These are phyloP conservation scores for Micronisus gabar DNA, from an alignment of 2,113 vertebrate genomes.

Conservation along the genomic window DNA sequence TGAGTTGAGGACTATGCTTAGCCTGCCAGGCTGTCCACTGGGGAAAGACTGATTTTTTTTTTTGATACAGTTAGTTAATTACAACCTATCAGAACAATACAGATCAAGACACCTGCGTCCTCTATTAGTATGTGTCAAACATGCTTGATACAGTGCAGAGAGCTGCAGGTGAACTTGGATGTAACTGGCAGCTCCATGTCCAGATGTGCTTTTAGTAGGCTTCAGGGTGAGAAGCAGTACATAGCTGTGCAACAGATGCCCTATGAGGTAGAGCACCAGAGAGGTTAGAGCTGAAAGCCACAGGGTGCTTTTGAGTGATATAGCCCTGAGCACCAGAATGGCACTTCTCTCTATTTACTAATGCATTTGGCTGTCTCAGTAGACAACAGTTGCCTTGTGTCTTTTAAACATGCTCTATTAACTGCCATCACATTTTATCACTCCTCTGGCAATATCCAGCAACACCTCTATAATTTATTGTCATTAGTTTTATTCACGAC, in stretches of 20 bases:
- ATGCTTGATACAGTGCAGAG: neutral
- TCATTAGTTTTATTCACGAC: constrained; percentile 55
- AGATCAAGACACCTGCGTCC: neutral
- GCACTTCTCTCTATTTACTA: neutral
- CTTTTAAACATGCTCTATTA: constrained; percentile 44
- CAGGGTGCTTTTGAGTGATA: neutral
- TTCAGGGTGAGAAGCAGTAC: neutral
- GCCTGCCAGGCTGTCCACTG: neutral
- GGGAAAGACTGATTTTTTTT: neutral
- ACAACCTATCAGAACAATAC: neutral
- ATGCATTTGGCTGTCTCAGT: neutral
- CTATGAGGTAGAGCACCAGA: neutral
- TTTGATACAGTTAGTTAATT: neutral
- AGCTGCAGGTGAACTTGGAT: neutral
- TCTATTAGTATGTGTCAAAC: neutral
- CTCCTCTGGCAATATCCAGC: constrained; percentile 34
- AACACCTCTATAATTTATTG: constrained; percentile 59
- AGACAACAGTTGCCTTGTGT: neutral
- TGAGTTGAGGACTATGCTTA: neutral
- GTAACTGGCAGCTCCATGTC: neutral
- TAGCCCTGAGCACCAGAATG: neutral
- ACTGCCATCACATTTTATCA: constrained; percentile 36
- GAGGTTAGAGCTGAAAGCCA: neutral
- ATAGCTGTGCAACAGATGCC: neutral
- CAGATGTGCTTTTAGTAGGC: neutral